Percentiles rank a stretch among this genome's conserved stretches.
These are phyloP conservation scores for Nemoura dubitans DNA, from an alignment of 2,888 invertebrate genomes.

Conservation along the genomic window DNA sequence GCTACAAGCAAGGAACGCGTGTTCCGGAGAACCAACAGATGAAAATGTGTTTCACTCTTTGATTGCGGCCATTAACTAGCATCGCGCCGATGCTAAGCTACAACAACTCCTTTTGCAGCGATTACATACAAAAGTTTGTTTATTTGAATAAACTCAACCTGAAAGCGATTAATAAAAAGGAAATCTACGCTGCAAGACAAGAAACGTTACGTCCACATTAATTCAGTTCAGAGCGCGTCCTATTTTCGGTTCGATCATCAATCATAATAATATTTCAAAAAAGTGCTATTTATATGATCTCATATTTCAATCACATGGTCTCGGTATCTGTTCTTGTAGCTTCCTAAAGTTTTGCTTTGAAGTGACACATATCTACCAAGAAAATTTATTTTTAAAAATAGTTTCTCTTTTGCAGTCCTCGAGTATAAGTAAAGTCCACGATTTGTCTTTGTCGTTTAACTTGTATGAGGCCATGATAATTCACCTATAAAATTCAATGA, in stretches of 20 bases:
- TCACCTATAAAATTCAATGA: background rate
- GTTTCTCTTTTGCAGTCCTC: background rate
- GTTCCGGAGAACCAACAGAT: background rate
- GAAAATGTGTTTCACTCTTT: too few relatives aligned
- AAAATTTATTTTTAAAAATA: background rate
- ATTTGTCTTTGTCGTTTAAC: conserved; percentile 20
- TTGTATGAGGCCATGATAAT: background rate
- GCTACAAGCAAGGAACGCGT: background rate
- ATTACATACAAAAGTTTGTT: background rate
- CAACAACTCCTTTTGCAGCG: background rate
- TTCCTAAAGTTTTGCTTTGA: background rate
- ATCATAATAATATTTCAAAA: background rate
- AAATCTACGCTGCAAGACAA: background rate
- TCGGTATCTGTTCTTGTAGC: background rate
- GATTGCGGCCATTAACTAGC: too few relatives aligned
- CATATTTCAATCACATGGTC: background rate
- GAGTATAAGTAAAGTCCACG: background rate
- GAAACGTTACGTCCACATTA: background rate
- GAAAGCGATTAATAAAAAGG: background rate
- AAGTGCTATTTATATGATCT: background rate
- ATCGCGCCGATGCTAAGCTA: too few relatives aligned
- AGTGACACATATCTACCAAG: background rate
- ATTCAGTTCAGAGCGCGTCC: background rate
- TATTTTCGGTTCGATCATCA: background rate
- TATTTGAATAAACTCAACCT: background rate